Evolutionary conservation across 2,797 vertebrate genomes (phyloP).

Genomic region (Remorina albescens): DNA sequence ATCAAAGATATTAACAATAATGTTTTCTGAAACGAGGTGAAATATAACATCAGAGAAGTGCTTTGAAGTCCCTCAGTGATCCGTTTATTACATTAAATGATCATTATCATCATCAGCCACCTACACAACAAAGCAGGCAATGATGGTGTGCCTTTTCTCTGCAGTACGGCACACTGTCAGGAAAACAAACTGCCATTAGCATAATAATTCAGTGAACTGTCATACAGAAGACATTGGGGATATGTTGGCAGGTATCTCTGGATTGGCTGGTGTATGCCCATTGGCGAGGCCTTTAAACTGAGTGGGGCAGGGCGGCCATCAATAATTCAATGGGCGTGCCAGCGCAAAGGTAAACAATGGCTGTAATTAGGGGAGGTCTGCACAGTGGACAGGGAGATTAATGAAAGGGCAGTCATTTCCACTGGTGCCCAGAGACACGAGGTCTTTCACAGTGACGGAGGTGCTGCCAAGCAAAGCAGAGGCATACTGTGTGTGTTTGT

Average conservation of each 20-base stretch:
- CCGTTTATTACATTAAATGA: slow-evolving; percentile 18
- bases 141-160: slow-evolving; percentile 13
- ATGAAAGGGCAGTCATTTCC: slow-evolving; percentile 79
- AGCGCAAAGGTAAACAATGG: slow-evolving; percentile 83
- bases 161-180: slow-evolving; percentile 18
- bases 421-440: slow-evolving; percentile 69
- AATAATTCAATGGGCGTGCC: slow-evolving; percentile 81
- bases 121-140: slow-evolving; percentile 14
- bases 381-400: slow-evolving; percentile 80
- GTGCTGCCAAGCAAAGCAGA: slow-evolving; percentile 64
- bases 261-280: slow-evolving; percentile 58
- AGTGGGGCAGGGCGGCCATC: slow-evolving; percentile 73
- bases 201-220: slow-evolving; percentile 69
- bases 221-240: slow-evolving; percentile 37
- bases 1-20: slow-evolving; percentile 18
- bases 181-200: slow-evolving; percentile 64
- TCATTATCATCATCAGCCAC: slow-evolving; percentile 30
- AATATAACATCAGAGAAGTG: slow-evolving; percentile 3
- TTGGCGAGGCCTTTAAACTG: slow-evolving; percentile 67
- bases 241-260: slow-evolving; percentile 65
- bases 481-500: slow-evolving; percentile 19
- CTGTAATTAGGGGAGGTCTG: slow-evolving; percentile 84
- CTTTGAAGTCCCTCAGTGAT: slow-evolving; percentile 19
- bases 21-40: slow-evolving; percentile 20
- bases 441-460: slow-evolving; percentile 66